phyloP scores from a whole-genome alignment of 2,888 invertebrate genomes.

The Augiades crinisus region DNA sequence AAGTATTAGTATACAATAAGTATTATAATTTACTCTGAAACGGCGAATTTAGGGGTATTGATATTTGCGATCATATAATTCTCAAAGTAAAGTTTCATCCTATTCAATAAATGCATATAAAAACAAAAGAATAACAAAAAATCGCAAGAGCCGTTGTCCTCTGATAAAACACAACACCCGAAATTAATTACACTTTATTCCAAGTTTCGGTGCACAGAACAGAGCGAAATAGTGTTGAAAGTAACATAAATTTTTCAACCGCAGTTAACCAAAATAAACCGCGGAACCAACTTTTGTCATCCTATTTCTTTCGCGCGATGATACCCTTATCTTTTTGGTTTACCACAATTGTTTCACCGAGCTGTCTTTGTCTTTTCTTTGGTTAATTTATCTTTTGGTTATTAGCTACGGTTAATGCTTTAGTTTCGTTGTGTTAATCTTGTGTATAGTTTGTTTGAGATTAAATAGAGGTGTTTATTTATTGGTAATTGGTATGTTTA shows the following conservation, averaged over 20 bases:
- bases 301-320: constrained; percentile 16
- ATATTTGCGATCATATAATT: too few species aligned
- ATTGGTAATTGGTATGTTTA: too few species aligned
- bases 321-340: constrained; percentile 18
- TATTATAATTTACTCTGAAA: too few species aligned
- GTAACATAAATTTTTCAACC: constrained; percentile 16
- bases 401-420: too few species aligned
- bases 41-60: too few species aligned
- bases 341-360: constrained; percentile 18
- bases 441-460: too few species aligned
- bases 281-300: constrained; percentile 16
- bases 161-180: constrained; percentile 15
- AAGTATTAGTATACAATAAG: too few species aligned
- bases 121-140: too few species aligned
- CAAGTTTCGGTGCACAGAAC: constrained; percentile 10
- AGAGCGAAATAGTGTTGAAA: constrained; percentile 16
- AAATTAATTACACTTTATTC: constrained; percentile 19
- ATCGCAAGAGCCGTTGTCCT: neutral
- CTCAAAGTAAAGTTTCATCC: too few species aligned
- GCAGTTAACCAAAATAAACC: constrained; percentile 15
- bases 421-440: too few species aligned
- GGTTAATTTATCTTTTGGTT: constrained; percentile 19
- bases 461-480: too few species aligned
- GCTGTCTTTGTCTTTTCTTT: constrained; percentile 16
- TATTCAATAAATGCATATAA: too few species aligned